Evolutionary conservation across 1,140 invertebrate genomes (phyloP).

Genomic region (Drepana arcuata): DNA sequence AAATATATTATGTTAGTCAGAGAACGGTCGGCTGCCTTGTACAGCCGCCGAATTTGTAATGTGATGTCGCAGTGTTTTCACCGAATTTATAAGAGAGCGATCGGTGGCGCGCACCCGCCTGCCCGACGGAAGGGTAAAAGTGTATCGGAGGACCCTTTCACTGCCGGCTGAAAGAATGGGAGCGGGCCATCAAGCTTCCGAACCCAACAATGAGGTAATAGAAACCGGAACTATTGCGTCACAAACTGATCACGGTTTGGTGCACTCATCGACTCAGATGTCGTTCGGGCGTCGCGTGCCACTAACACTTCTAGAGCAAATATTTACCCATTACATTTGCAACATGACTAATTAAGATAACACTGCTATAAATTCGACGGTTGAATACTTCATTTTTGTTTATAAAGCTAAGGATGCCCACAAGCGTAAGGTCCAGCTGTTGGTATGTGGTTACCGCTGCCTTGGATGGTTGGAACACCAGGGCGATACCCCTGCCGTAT

Average conservation of each 20-base stretch:
- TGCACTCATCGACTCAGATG: conserved; percentile 36
- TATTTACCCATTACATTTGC: no score
- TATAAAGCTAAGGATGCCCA: no score
- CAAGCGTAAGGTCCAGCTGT: no score
- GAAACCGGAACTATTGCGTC: conserved; percentile 51
- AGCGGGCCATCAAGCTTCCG: conserved; percentile 54
- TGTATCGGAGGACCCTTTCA: conserved; percentile 66
- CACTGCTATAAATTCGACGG: no score
- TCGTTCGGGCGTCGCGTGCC: conserved; percentile 8
- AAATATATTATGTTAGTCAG: conserved; percentile 23
- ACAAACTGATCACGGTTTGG: conserved; percentile 42
- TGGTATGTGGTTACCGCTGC: no score
- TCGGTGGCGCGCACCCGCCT: conserved; percentile 34
- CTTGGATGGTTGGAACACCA: no score
- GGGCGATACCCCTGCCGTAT: no score
- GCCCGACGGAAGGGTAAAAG: conserved; percentile 53
- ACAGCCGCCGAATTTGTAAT: conserved; percentile 68
- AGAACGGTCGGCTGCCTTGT: conserved; percentile 43
- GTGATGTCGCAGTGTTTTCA: conserved; percentile 55
- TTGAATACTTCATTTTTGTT: no score
- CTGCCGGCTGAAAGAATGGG: conserved; percentile 64
- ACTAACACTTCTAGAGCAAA: no score
- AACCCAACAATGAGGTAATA: conserved; percentile 59
- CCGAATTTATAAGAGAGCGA: conserved; percentile 64
- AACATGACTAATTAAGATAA: no score